Evolutionary conservation across 2,113 vertebrate genomes (phyloP).

Genomic region (Machaerirhynchus nigripectus): DNA sequence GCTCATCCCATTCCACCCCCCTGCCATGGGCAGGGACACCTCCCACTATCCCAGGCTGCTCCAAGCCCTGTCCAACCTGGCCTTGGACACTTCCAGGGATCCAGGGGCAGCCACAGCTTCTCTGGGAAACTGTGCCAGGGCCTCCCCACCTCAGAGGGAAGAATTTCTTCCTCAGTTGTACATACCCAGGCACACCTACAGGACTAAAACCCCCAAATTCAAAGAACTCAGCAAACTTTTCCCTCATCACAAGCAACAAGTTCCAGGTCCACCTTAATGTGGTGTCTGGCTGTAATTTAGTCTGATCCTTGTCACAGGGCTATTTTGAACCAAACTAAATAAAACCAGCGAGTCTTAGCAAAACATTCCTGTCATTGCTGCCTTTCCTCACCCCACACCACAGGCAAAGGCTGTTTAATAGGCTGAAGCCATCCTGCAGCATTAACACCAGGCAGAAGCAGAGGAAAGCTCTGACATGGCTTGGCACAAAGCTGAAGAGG

Average conservation of each 20-base stretch:
- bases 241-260: background rate
- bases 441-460: background rate
- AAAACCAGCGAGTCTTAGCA: constrained; percentile 27
- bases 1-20: background rate
- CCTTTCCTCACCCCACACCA: background rate
- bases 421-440: background rate
- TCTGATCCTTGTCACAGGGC: background rate
- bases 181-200: background rate
- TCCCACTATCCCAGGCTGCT: background rate
- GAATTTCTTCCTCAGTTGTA: background rate
- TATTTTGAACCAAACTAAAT: constrained; percentile 49
- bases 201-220: background rate
- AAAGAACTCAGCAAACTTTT: background rate
- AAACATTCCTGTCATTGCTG: constrained; percentile 54
- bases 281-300: background rate
- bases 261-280: background rate
- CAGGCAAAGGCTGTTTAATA: background rate
- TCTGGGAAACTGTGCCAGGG: background rate
- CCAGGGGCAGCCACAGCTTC: background rate
- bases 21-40: background rate
- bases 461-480: background rate
- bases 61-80: fast-evolving
- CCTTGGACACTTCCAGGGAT: background rate
- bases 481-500: background rate
- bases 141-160: background rate